phyloP scores from a whole-genome alignment of 2,888 invertebrate genomes.

The Pegoplata infirma region DNA sequence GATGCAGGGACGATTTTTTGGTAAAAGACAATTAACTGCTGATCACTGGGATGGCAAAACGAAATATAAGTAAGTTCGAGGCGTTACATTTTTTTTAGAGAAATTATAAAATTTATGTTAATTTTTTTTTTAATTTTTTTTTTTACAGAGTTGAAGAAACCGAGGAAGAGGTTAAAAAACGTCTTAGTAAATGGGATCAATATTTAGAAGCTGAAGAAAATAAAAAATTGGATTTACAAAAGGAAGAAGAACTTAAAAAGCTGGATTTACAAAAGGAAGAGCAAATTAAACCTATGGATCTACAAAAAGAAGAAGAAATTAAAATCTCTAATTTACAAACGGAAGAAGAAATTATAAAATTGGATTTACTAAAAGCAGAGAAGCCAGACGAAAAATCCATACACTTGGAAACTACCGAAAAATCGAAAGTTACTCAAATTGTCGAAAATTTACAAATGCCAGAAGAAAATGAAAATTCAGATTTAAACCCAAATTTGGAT shows the following conservation, averaged over 20 bases:
- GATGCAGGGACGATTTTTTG: slow-evolving; percentile 94
- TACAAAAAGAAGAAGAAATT: background rate
- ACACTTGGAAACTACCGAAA: background rate
- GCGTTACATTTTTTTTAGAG: background rate
- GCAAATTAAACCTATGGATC: background rate
- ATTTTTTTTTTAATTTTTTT: background rate
- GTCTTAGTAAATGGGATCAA: slow-evolving; percentile 92
- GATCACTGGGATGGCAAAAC: slow-evolving; percentile 97
- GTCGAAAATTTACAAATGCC: background rate
- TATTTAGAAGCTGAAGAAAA: slow-evolving; percentile 82
- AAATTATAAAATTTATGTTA: background rate
- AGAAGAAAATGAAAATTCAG: background rate
- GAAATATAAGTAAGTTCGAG: slow-evolving; percentile 84
- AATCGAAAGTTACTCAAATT: background rate
- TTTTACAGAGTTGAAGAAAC: slow-evolving; percentile 89
- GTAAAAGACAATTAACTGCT: slow-evolving; percentile 89
- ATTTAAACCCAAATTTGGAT: no score
- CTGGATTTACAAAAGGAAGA: slow-evolving; percentile 6
- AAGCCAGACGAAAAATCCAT: background rate
- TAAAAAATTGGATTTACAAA: slow-evolving; percentile 37
- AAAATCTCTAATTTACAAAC: background rate
- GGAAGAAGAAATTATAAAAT: background rate
- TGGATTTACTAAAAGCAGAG: background rate
- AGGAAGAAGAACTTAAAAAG: slow-evolving; percentile 45
- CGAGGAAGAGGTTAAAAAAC: slow-evolving; percentile 88